A percentile compares a stretch with the other conserved stretches of the same genome.
These are phyloP conservation scores for Agrochola lota DNA, from an alignment of 2,888 invertebrate genomes.

Conservation along the genomic window DNA sequence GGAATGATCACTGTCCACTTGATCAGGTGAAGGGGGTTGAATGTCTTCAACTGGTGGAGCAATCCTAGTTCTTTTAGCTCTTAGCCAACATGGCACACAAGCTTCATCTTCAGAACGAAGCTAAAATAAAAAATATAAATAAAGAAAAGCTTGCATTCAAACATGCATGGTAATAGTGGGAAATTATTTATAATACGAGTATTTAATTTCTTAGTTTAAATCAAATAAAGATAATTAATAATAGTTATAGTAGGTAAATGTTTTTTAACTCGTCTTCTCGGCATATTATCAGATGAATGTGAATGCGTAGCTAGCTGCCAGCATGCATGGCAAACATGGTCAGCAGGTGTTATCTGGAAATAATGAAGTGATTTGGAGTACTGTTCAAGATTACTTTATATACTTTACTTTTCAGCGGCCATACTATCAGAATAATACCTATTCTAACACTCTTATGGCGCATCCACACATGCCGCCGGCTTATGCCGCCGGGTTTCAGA, in stretches of 20 bases:
- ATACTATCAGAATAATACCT: no score
- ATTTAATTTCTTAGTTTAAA: neutral
- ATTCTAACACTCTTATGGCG: no score
- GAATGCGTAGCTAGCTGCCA: conserved; percentile 24
- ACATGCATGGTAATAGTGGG: neutral
- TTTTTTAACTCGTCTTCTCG: neutral
- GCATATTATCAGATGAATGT: neutral
- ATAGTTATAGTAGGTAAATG: no score
- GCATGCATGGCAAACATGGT: conserved; percentile 34
- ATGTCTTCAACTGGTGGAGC: conserved; percentile 3
- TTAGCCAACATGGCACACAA: conserved; percentile 26
- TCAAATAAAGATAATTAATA: neutral
- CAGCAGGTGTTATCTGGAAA: conserved; percentile 28
- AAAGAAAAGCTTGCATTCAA: conserved; percentile 2
- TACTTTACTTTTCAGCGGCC: no score
- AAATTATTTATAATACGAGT: neutral
- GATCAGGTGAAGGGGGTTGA: conserved; percentile 6
- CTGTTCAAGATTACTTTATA: no score
- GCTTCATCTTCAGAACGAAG: conserved; percentile 20
- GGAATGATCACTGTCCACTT: neutral
- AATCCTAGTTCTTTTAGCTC: conserved; percentile 27
- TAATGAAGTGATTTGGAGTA: neutral
- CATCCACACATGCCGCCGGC: no score
- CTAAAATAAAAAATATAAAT: conserved; percentile 13
- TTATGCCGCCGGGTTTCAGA: no score